Conservation (phyloP, 2,797 vertebrate species). For the Eulemur rubriventer region DNA sequence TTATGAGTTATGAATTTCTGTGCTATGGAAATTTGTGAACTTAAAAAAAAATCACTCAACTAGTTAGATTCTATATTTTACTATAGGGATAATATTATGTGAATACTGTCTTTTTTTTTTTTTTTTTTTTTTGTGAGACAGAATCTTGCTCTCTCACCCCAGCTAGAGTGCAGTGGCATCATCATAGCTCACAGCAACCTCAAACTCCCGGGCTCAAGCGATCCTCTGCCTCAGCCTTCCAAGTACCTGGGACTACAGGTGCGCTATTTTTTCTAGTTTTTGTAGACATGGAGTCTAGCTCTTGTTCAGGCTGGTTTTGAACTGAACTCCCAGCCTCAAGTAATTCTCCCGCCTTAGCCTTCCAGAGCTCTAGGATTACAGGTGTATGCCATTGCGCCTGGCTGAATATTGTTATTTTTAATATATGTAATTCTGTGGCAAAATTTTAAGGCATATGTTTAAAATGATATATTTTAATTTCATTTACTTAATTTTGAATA, state of each 20-base stretch:
- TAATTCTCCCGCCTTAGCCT: background rate
- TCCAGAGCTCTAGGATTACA: background rate
- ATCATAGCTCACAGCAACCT: background rate
- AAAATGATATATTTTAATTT: background rate
- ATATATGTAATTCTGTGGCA: background rate
- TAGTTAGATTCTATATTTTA: background rate
- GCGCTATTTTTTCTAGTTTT: background rate
- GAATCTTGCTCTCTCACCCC: background rate
- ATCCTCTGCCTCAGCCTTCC: background rate
- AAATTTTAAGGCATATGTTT: background rate
- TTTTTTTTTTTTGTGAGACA: background rate
- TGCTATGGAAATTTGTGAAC: background rate
- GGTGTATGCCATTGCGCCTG: fast-evolving
- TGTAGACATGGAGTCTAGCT: background rate
- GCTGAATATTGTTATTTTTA: background rate
- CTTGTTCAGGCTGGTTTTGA: background rate
- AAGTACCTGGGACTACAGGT: background rate
- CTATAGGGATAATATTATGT: background rate
- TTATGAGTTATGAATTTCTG: background rate
- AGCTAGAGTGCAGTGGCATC: background rate
- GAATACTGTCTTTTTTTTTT: background rate
- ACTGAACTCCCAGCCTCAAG: background rate
- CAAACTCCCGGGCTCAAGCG: background rate
- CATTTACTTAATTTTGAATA: background rate
- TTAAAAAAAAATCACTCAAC: background rate